Evolutionary conservation across 2,113 vertebrate genomes (phyloP), one percentile per base, ranked within the genome.

Genomic region (Sciurus niger): DNA sequence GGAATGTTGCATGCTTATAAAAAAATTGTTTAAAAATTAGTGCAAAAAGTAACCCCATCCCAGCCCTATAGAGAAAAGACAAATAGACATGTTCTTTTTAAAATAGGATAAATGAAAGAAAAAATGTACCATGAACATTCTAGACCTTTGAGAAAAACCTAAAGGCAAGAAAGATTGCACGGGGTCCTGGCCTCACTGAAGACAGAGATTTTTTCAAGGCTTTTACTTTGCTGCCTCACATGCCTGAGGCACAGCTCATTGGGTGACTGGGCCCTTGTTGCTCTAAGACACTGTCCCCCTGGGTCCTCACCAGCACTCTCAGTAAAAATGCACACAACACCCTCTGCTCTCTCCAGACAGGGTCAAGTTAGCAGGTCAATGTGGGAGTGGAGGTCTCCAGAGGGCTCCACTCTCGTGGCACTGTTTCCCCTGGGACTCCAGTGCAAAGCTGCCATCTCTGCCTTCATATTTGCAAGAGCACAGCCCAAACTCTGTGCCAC

Each of bases 391-490:
- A 22, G 74, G 8, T 58, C 93, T 89, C 87, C 68, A 58, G 94
- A 93, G 89, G 63, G 9, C 73, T 2, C n/a, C 28, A 63, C 37
- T 84, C n/a, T 8, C 22, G 1, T 8, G 25, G 67, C 2, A 13
- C 28, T 28, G 3, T 65, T n/a, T 78, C 79, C 79, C 86, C 24
- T 4, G 70, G 74, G 83, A 84, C 0, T 13, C 37, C 13, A 17
- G 25, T 82, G 60, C 40, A 70, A 68, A 76, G 11, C 34, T 13
- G 0, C n/a, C 37, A 9, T 9, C 53, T 63, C 79, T 40, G 40
- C 20, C 93, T 78, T 95, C 34, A 79, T 93, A 84, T 93, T 55
- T 67, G 40, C n/a, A 89, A 92, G 63, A 48, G 6, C 37, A 55
- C 53, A 51, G 30, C 17, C 16, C 3, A 34, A 51, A 20, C 28